phyloP scores from a whole-genome alignment of 2,113 vertebrate genomes.

The Ciconia boyciana region DNA sequence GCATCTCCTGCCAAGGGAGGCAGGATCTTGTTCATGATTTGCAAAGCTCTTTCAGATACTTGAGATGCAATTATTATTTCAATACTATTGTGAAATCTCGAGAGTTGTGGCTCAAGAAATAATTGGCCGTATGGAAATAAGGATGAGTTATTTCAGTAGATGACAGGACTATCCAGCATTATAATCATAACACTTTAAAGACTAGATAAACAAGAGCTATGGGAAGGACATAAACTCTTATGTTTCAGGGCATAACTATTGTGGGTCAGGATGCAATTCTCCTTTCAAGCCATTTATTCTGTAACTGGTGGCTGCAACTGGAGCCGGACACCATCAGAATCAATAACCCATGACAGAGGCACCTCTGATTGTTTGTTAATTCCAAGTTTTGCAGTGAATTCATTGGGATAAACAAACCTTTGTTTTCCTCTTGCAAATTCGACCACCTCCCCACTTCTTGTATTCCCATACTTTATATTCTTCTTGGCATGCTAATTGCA shows the following conservation, averaged over 20 bases:
- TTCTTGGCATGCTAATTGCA: background rate
- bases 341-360: background rate
- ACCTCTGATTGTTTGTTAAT: slow-evolving; percentile 29
- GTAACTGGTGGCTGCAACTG: background rate
- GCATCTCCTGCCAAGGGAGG: background rate
- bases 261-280: background rate
- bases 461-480: slow-evolving; percentile 54
- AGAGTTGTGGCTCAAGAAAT: background rate
- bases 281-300: background rate
- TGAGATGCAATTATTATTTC: background rate
- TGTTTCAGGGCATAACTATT: background rate
- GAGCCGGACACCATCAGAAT: background rate
- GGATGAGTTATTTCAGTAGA: background rate
- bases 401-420: slow-evolving; percentile 27
- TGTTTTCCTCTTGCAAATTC: slow-evolving; percentile 2
- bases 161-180: background rate
- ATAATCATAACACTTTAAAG: slow-evolving; percentile 23
- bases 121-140: background rate
- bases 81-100: background rate
- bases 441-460: slow-evolving; percentile 27
- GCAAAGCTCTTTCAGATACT: background rate
- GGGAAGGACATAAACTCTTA: background rate
- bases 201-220: slow-evolving; percentile 31
- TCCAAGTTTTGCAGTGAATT: slow-evolving; percentile 30
- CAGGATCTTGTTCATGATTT: background rate